These are phyloP conservation scores for Benthosema pterotum DNA, from an alignment of 2,797 vertebrate species.

Conservation along the genomic window DNA sequence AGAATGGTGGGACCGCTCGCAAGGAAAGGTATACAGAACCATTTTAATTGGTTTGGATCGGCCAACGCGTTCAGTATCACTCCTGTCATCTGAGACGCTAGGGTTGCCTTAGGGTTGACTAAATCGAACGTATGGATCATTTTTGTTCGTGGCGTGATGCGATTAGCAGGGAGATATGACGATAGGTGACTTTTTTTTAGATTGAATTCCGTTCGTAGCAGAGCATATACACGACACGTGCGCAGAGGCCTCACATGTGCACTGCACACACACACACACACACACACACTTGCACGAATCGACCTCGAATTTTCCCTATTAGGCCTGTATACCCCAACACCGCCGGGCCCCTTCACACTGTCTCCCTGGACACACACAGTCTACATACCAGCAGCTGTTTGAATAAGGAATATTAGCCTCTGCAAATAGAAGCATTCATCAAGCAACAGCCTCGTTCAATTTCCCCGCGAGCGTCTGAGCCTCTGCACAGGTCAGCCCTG, in stretches of 20 bases:
- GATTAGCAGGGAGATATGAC: too few relatives aligned
- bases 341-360: background rate
- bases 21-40: too few relatives aligned
- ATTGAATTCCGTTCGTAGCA: too few relatives aligned
- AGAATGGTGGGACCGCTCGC: background rate
- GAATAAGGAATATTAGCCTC: conserved; percentile 59
- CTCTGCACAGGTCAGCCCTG: conserved; percentile 49
- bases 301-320: background rate
- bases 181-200: too few relatives aligned
- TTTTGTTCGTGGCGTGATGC: too few relatives aligned
- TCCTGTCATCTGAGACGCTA: too few relatives aligned
- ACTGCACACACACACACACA: too few relatives aligned
- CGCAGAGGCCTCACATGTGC: background rate
- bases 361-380: conserved; percentile 13
- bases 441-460: conserved; percentile 48
- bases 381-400: conserved; percentile 43
- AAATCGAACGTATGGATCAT: too few relatives aligned
- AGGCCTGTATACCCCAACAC: too few relatives aligned
- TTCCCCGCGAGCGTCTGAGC: conserved; percentile 49
- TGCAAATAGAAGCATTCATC: conserved; percentile 69
- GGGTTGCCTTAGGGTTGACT: too few relatives aligned
- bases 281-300: background rate
- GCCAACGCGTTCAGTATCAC: too few relatives aligned
- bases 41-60: too few relatives aligned
- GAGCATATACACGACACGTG: conserved; percentile 3